Conservation (phyloP, 1,140 invertebrate genomes). For the Lepidurus packardi region DNA sequence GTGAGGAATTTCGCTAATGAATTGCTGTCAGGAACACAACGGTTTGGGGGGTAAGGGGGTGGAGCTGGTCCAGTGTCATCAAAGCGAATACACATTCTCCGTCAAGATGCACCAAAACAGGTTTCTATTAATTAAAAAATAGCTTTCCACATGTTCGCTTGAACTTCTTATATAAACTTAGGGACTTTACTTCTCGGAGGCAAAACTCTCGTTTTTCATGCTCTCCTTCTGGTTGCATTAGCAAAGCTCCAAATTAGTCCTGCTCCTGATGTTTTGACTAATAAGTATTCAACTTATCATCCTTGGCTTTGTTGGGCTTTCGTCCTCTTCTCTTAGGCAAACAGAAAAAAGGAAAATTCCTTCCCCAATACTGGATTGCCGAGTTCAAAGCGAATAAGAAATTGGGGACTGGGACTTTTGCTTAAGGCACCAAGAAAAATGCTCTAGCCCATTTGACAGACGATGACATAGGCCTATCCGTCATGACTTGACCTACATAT, state of each 20-base stretch:
- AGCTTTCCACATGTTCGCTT: no score
- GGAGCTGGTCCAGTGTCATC: neutral
- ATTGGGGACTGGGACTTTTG: neutral
- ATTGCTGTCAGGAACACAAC: constrained; percentile 6
- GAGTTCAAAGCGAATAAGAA: neutral
- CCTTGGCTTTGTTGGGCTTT: neutral
- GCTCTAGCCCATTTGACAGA: neutral
- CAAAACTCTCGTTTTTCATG: no score
- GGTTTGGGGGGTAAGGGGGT: neutral
- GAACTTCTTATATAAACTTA: no score
- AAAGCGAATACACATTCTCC: neutral
- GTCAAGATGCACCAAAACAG: neutral
- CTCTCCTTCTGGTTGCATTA: no score
- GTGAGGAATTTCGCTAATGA: neutral
- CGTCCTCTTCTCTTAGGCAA: neutral
- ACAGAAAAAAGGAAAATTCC: neutral
- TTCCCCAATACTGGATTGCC: neutral
- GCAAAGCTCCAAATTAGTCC: neutral
- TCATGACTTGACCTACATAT: neutral
- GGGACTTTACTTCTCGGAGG: no score
- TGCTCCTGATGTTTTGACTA: neutral
- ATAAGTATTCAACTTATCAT: neutral
- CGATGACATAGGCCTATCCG: neutral
- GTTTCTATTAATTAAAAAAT: neutral
- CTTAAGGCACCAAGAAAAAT: constrained; percentile 4